Conservation (phyloP, 2,113 vertebrate genomes). For the Pseudorhombus dupliciocellatus region DNA sequence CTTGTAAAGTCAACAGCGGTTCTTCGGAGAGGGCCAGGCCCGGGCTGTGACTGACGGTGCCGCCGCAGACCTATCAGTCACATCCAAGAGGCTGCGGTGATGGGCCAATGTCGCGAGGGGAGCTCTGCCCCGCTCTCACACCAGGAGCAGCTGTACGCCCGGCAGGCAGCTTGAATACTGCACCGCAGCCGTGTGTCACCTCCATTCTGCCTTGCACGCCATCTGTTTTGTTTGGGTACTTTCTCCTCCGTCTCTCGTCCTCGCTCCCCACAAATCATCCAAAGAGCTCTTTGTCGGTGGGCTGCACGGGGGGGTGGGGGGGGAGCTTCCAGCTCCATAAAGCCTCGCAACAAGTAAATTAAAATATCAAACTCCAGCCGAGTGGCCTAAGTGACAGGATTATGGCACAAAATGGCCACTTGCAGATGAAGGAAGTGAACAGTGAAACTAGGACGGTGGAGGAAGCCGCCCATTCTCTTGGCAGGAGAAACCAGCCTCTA, state of each 20-base stretch:
- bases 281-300: constrained; percentile 39
- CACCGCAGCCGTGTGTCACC: constrained; percentile 49
- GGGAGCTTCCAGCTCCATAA: constrained; percentile 45
- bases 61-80: constrained; percentile 11
- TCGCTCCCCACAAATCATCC: constrained; percentile 10
- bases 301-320: neutral
- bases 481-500: constrained; percentile 33
- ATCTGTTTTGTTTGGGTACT: constrained; percentile 31
- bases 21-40: constrained; percentile 15
- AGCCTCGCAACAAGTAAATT: constrained; percentile 61
- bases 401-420: constrained; percentile 63
- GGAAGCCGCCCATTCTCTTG: constrained; percentile 23
- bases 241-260: neutral
- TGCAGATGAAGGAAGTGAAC: constrained; percentile 45
- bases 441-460: constrained; percentile 39
- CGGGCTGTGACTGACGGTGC: no score
- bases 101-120: constrained; percentile 6
- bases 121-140: constrained; percentile 33
- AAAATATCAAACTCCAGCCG: constrained; percentile 72
- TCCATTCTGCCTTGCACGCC: constrained; percentile 10
- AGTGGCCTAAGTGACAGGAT: constrained; percentile 67
- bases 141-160: constrained; percentile 44
- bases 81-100: neutral
- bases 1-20: constrained; percentile 40
- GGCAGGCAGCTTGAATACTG: constrained; percentile 9